Conservation (phyloP, 2,888 invertebrate genomes). For the Linyphia triangularis region DNA sequence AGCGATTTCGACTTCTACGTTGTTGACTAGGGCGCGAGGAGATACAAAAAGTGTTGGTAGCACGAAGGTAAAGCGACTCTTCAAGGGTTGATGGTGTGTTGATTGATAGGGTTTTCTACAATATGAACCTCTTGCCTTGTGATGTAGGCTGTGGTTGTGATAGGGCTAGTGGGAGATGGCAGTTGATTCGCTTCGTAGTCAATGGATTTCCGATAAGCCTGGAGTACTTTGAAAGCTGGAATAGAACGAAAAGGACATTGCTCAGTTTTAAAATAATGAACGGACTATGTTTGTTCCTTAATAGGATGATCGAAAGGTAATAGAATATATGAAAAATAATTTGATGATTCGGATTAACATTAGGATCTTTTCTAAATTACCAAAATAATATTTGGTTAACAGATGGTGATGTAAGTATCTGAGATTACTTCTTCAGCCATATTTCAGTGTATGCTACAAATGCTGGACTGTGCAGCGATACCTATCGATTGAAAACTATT, state of each 20-base stretch:
- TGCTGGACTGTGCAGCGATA: too few species aligned
- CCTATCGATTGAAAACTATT: too few species aligned
- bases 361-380: too few species aligned
- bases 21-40: constrained; percentile 60
- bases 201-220: constrained; percentile 62
- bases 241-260: too few species aligned
- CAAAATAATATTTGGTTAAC: too few species aligned
- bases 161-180: constrained; percentile 44
- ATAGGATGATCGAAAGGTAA: not conserved
- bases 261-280: not conserved
- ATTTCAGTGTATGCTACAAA: too few species aligned
- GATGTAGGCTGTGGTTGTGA: constrained; percentile 48
- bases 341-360: too few species aligned
- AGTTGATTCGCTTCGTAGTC: constrained; percentile 62
- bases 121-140: constrained; percentile 75
- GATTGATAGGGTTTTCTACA: constrained; percentile 76
- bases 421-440: too few species aligned
- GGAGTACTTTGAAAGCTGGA: constrained; percentile 72
- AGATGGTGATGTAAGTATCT: too few species aligned
- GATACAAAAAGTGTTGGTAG: constrained; percentile 46
- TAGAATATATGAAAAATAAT: too few species aligned
- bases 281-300: not conserved
- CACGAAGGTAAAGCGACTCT: constrained; percentile 16
- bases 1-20: constrained; percentile 62
- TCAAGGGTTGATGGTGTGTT: constrained; percentile 67